Conservation (phyloP, 2,797 vertebrate species). For the Sebastes matsubarae region DNA sequence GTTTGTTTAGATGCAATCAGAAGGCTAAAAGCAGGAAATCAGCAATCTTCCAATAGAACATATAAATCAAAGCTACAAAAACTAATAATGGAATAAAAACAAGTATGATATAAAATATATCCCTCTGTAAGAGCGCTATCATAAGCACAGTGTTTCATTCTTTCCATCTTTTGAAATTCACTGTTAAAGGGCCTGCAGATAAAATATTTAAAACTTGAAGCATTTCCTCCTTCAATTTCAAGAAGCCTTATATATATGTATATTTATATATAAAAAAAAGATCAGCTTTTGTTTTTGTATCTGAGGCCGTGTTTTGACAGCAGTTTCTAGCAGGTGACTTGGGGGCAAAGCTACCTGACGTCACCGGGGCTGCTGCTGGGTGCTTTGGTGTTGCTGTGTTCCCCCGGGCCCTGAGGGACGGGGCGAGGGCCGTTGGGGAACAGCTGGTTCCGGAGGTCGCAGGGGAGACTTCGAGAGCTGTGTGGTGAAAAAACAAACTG, state of each 20-base stretch:
- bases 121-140: background rate
- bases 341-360: constrained; percentile 89
- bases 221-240: background rate
- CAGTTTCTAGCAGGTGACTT: constrained; percentile 40
- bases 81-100: background rate
- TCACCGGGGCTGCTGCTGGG: constrained; percentile 90
- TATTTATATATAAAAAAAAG: too few relatives aligned
- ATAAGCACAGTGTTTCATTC: background rate
- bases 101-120: background rate
- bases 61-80: background rate
- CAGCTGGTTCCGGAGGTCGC: constrained; percentile 91
- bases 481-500: constrained; percentile 85
- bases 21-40: background rate
- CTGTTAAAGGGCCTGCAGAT: background rate
- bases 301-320: constrained; percentile 10
- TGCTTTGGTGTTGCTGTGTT: constrained; percentile 87
- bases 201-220: background rate
- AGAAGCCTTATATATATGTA: background rate
- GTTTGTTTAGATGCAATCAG: constrained; percentile 8
- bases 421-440: constrained; percentile 87
- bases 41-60: background rate
- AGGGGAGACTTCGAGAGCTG: constrained; percentile 93
- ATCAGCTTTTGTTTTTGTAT: background rate
- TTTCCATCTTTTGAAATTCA: background rate
- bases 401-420: constrained; percentile 83